Conservation (phyloP, 2,113 vertebrate genomes). For the Miniopterus natalensis region DNA sequence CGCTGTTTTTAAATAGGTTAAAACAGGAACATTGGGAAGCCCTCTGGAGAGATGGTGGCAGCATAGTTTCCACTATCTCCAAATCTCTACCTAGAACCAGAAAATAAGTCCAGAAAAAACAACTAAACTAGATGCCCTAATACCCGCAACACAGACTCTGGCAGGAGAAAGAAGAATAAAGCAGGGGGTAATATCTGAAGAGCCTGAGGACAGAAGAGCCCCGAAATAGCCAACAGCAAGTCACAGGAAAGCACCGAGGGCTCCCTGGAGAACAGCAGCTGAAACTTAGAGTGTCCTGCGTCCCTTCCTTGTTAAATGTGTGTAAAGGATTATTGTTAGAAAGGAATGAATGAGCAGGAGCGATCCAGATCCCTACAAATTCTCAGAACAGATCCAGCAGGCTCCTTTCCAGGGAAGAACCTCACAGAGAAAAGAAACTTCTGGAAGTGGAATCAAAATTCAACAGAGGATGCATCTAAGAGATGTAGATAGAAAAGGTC, state of each 20-base stretch:
- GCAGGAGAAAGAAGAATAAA: not conserved
- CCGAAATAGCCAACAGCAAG: not conserved
- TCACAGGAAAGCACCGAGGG: not conserved
- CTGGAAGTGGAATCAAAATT: slow-evolving; percentile 25
- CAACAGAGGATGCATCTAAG: not conserved
- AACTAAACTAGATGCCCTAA: not conserved
- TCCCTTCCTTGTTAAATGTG: not conserved
- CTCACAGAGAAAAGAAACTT: not conserved
- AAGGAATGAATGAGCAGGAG: not conserved
- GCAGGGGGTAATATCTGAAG: not conserved
- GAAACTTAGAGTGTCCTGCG: not conserved
- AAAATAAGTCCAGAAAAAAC: not conserved
- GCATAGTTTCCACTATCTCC: not conserved
- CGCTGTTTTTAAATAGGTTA: not conserved
- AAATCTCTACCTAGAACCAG: not conserved
- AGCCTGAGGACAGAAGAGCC: not conserved
- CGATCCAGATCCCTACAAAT: not conserved
- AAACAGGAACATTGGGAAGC: not conserved
- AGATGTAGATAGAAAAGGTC: not conserved
- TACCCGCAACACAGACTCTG: not conserved
- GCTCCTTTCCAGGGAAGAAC: not conserved
- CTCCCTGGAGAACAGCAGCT: not conserved
- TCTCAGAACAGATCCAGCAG: not conserved
- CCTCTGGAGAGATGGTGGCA: not conserved
- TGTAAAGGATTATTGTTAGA: not conserved